These are phyloP conservation scores for Paramuricea clavata DNA, from an alignment of 92 coral and sea anemone species.

Conservation along the genomic window DNA sequence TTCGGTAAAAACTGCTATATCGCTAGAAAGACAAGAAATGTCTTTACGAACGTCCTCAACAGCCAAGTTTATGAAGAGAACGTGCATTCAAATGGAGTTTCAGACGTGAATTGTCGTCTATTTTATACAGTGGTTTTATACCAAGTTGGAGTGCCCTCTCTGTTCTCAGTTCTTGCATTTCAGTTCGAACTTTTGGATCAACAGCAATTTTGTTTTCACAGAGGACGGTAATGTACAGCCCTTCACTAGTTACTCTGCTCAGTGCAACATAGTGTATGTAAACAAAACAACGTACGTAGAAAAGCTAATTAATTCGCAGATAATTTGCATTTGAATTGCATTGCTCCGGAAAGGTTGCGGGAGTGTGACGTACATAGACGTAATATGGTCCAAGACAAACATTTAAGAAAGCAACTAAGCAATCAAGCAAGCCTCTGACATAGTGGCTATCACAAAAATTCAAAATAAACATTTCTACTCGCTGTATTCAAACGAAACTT, in stretches of 20 bases:
- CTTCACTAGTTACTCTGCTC: conserved; percentile 57
- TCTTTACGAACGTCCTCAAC: conserved; percentile 14
- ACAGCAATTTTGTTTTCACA: conserved; percentile 40
- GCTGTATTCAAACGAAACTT: too few relatives aligned
- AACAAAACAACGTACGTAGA: too few relatives aligned
- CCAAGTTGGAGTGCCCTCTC: conserved; percentile 4
- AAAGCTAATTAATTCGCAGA: conserved; percentile 65
- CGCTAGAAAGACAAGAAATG: not conserved
- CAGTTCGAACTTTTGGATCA: conserved; percentile 20
- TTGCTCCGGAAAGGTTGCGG: too few relatives aligned
- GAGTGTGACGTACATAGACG: too few relatives aligned
- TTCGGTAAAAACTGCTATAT: conserved; percentile 22
- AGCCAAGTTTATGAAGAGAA: conserved; percentile 19
- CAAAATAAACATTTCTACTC: too few relatives aligned
- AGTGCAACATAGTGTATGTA: conserved; percentile 27
- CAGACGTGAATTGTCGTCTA: too few relatives aligned
- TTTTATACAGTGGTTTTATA: not conserved
- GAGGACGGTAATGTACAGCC: not conserved
- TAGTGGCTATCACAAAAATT: too few relatives aligned
- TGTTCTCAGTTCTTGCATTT: conserved; percentile 24
- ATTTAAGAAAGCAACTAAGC: too few relatives aligned
- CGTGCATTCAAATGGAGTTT: not conserved
- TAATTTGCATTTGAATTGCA: conserved; percentile 73
- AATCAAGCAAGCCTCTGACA: too few relatives aligned
- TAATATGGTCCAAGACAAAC: too few relatives aligned